These are phyloP conservation scores for Acanthurus lineatus DNA, from an alignment of 2,797 vertebrate genomes.

Conservation along the genomic window DNA sequence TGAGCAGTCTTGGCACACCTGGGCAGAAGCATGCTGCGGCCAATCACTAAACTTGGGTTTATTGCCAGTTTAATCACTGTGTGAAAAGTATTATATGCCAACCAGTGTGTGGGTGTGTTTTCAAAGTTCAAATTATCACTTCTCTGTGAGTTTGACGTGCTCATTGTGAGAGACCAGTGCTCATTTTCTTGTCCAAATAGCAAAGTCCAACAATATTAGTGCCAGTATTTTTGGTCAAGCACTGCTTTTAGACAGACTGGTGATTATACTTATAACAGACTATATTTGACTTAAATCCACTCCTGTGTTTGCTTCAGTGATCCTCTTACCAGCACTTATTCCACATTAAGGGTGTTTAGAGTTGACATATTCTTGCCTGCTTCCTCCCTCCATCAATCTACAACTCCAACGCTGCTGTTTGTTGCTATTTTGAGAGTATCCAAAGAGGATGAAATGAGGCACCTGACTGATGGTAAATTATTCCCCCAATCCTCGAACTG, in stretches of 20 bases:
- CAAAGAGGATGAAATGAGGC: slow-evolving; percentile 72
- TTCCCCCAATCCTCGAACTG: slow-evolving; percentile 69
- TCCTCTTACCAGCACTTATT: slow-evolving; percentile 78
- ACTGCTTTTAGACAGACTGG: slow-evolving; percentile 38
- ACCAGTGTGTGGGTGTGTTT: slow-evolving; percentile 33
- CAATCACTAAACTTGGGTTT: slow-evolving; percentile 36
- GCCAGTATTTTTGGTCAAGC: slow-evolving; percentile 20
- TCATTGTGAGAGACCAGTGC: slow-evolving; percentile 32
- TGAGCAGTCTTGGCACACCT: slow-evolving; percentile 44
- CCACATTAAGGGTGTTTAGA: slow-evolving; percentile 78
- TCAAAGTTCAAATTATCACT: slow-evolving; percentile 58
- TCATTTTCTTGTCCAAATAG: slow-evolving; percentile 41
- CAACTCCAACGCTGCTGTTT: slow-evolving; percentile 51
- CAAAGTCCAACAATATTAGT: slow-evolving; percentile 15
- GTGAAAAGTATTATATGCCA: slow-evolving; percentile 50
- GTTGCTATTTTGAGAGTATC: slow-evolving; percentile 74
- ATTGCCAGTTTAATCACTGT: slow-evolving; percentile 51
- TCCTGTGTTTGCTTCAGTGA: slow-evolving; percentile 71
- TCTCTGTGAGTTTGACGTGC: slow-evolving; percentile 36
- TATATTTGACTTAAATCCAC: slow-evolving; percentile 74
- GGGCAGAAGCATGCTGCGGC: slow-evolving; percentile 23
- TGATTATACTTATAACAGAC: slow-evolving; percentile 56
- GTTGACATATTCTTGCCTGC: slow-evolving; percentile 63
- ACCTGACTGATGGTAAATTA: slow-evolving; percentile 80
- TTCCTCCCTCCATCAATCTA: slow-evolving; percentile 60